phyloP scores from a whole-genome alignment of 92 coral and sea anemone genomes.

The Porites cylindrica region DNA sequence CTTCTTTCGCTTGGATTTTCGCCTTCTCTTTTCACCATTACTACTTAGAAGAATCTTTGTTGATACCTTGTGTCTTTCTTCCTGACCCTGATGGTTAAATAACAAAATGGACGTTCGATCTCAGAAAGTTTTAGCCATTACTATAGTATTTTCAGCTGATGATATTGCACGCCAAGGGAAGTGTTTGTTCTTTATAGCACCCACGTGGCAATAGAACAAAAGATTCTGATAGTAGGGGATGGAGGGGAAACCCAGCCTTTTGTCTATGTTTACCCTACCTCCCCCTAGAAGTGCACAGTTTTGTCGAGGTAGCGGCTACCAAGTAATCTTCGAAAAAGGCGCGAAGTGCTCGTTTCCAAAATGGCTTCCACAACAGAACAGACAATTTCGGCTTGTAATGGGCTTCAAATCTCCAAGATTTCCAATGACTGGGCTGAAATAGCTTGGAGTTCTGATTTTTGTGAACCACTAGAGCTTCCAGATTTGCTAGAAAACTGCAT shows the following conservation, averaged over 20 bases:
- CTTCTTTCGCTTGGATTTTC: slow-evolving; percentile 21
- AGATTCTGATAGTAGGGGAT: slow-evolving; percentile 28
- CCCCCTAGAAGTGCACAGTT: neutral
- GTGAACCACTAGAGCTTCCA: slow-evolving; percentile 82
- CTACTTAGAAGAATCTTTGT: neutral
- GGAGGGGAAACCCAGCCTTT: neutral
- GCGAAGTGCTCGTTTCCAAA: slow-evolving; percentile 64
- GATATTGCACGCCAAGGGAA: neutral
- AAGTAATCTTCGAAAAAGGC: slow-evolving; percentile 58
- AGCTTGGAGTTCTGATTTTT: slow-evolving; percentile 96
- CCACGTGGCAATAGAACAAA: slow-evolving; percentile 55
- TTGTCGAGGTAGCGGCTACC: slow-evolving; percentile 45
- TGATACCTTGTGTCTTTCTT: neutral
- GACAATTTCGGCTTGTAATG: slow-evolving; percentile 72
- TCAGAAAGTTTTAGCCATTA: neutral
- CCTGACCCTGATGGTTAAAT: no score
- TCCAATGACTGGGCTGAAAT: slow-evolving; percentile 87
- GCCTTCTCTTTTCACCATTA: slow-evolving; percentile 29
- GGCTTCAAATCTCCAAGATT: slow-evolving; percentile 68
- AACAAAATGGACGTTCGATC: neutral
- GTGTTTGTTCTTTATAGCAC: neutral
- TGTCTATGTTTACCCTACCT: neutral
- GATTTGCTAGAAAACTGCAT: slow-evolving; percentile 75
- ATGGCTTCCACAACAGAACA: slow-evolving; percentile 68
- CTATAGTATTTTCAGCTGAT: slow-evolving; percentile 28